Evolutionary conservation across 2,797 vertebrate genomes (phyloP), one percentile per base, ranked within the genome.

Genomic region (Myotis planiceps): DNA sequence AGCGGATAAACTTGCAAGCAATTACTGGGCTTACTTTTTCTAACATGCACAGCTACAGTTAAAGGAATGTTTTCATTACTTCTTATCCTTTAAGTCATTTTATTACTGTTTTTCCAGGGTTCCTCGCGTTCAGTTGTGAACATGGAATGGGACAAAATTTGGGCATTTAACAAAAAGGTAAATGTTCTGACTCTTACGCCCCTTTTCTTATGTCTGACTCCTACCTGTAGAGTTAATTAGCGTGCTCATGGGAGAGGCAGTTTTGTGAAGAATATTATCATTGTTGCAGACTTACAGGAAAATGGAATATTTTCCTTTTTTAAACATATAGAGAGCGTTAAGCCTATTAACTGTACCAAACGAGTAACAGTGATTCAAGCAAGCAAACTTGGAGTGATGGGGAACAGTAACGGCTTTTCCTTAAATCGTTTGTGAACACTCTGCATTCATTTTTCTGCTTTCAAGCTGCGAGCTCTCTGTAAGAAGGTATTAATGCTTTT

Each of bases 101-200:
- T 19, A 85, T 75, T 71, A 16, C 65, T 92, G 0, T 1, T 94
- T 93, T 85, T 18, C 47, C 90, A 99, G 99, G 99, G 99, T 75
- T 99, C 99, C 27, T 99, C 99, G 34, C 99, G 99, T 90, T 99
- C 99, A 60, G 99, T 99, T 1, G 99, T 99, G 92, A 99, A 99
- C 98, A 99, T 99, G 99, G 99, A 99, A 96, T 99, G 99, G 99
- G 99, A 99, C 99, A 99, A 99, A 99, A 99, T 99, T 98, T 99
- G 99, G 99, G 98, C 99, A 3, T 99, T 99, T 97, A 99, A 99
- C 97, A 99, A 99, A 98, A 99, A 99, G 99, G 99, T 99, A 99
- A 21, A 84, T 88, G 5, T 63, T 94, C 63, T 23, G 90, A 79
- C 92, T 92, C 18, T 71, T 93, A 55, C 45, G 16, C 21, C 51